Evolutionary conservation across 2,888 invertebrate genomes (phyloP), one percentile per base, ranked within the genome.

Genomic region (Cosmopolites sordidus): DNA sequence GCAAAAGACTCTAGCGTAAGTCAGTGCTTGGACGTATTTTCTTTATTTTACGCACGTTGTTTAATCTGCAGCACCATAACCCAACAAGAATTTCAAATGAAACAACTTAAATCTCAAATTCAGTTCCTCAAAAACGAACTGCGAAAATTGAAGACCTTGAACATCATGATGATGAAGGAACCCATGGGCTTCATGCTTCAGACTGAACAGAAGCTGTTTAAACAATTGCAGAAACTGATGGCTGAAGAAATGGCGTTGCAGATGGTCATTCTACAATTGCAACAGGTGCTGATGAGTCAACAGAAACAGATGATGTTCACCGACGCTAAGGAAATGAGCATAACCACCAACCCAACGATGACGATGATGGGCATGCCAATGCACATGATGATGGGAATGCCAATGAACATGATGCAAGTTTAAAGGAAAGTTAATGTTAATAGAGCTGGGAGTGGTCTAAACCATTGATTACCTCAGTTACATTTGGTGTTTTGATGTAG

Each of bases 281-380:
- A 52, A 30, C 42, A 43, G 16, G 29, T 52, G 38, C 1, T 52
- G 18, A 38, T 52, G 17, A 43, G 27, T 16, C 52, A 52, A 18
- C 38, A 39, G 6, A 43, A 38, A 43, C 27, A 52, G 27, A 16
- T 42, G 14, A 40, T 16, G 17, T 16, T 16, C 3, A 16, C 6
- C 16, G 16, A 15, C 2, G 9, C 4, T 14, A 40, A 16, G 6
- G 40, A 40, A 16, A 6, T 16, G 11, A 16, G 3, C n/a, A 40
- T 8, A 2, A 8, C 2, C 9, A 4, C n/a, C 4, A 33, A 18
- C 9, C 37, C 43, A 4, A 43, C 30, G 30, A 49, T 43, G 48
- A 42, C 16, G 33, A 43, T 37, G 48, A 15, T 27, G 16, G n/a
- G 1, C 8, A 46, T 44, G 44, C 33, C 15, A 4, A 29, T 30